phyloP scores from a whole-genome alignment of 2,113 vertebrate genomes.

The Anarhynchus alexandrinus region DNA sequence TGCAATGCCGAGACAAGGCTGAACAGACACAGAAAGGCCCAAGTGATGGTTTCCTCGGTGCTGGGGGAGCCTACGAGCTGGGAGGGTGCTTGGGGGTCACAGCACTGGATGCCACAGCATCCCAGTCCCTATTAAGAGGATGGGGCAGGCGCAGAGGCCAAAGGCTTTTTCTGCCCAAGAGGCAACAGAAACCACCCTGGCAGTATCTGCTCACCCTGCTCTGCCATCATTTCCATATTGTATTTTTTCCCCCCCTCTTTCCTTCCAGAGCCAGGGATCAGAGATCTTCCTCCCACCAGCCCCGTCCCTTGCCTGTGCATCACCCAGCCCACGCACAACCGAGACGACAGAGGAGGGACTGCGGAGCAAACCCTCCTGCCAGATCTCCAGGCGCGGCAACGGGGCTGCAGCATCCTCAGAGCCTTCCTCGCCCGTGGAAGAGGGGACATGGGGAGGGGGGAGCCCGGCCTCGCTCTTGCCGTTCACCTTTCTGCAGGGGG shows the following conservation, averaged over 20 bases:
- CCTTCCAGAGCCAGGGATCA: background rate
- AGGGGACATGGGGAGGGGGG: background rate
- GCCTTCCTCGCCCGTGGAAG: rapidly evolving
- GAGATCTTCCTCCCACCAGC: background rate
- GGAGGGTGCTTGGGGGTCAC: background rate
- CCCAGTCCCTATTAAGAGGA: background rate
- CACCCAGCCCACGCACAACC: background rate
- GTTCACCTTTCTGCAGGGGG: background rate
- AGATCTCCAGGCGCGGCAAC: background rate
- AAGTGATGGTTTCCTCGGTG: background rate
- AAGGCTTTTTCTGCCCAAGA: background rate
- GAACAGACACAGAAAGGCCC: background rate
- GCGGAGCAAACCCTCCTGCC: background rate
- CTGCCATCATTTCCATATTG: background rate
- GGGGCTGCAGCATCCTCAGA: background rate
- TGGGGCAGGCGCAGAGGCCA: background rate
- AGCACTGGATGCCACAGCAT: background rate
- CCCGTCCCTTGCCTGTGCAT: background rate
- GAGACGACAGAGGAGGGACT: background rate
- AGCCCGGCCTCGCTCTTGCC: background rate
- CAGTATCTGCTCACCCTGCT: background rate
- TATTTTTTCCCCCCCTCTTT: background rate
- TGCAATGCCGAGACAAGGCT: background rate
- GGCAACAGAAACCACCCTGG: background rate
- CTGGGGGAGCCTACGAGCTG: background rate